phyloP scores from a whole-genome alignment of 2,113 vertebrate genomes.

The Orthonyx spaldingii region DNA sequence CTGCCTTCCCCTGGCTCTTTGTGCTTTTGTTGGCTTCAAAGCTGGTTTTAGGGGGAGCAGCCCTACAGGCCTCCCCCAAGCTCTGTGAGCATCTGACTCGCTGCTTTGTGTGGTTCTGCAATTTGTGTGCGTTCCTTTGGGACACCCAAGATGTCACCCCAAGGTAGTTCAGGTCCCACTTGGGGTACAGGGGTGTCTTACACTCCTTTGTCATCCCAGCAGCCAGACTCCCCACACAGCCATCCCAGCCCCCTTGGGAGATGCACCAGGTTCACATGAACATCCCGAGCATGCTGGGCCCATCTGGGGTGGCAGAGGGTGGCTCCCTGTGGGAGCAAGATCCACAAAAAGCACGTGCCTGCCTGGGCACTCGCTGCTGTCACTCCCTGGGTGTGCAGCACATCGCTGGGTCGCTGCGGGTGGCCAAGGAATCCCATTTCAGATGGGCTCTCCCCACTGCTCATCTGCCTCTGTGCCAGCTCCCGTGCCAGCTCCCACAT shows the following conservation, averaged over 20 bases:
- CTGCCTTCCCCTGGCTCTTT: neutral
- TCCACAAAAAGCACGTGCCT: neutral
- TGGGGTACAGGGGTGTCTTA: neutral
- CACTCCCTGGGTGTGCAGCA: neutral
- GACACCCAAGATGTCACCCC: neutral
- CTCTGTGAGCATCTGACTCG: neutral
- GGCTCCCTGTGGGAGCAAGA: neutral
- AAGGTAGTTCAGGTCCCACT: neutral
- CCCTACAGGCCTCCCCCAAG: fast-evolving
- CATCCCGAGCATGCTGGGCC: fast-evolving
- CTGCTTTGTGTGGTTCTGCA: neutral
- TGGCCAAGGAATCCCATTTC: fast-evolving
- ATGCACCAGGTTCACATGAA: fast-evolving
- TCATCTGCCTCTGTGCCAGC: neutral
- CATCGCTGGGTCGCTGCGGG: fast-evolving
- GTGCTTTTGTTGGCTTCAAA: neutral
- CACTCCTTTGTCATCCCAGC: neutral
- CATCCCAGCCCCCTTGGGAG: neutral
- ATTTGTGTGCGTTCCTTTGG: neutral
- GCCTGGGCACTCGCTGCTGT: neutral
- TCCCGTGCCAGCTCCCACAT: neutral
- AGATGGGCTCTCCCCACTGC: fast-evolving
- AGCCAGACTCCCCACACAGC: neutral
- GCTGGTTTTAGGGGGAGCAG: neutral
- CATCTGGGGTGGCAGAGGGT: neutral